phyloP scores from a whole-genome alignment of 2,113 vertebrate species.

The Lagenorhynchus albirostris region DNA sequence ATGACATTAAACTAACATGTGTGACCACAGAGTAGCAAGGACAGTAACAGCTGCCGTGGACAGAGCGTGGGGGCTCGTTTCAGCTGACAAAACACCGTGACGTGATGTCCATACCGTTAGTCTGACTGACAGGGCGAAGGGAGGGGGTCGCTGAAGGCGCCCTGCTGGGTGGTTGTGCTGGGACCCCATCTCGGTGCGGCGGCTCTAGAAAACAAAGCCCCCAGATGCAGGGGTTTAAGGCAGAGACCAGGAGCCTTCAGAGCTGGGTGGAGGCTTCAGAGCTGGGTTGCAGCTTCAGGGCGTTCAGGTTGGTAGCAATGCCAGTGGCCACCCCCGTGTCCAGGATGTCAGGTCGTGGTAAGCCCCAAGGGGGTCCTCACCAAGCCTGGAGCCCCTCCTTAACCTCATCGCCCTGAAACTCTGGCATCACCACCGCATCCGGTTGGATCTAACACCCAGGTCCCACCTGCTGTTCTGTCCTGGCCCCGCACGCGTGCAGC shows the following conservation, averaged over 20 bases:
- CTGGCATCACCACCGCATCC: fast-evolving
- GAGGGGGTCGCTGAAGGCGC: fast-evolving
- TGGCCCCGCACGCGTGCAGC: fast-evolving
- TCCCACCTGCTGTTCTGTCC: neutral
- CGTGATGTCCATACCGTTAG: fast-evolving
- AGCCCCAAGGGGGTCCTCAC: neutral
- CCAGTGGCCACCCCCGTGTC: fast-evolving
- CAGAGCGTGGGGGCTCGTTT: fast-evolving
- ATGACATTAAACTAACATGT: fast-evolving
- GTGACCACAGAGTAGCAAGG: fast-evolving
- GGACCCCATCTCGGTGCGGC: neutral
- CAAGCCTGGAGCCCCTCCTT: neutral
- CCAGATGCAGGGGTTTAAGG: neutral
- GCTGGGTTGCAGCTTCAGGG: fast-evolving
- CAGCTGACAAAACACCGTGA: fast-evolving
- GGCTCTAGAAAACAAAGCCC: neutral
- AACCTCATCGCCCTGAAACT: neutral
- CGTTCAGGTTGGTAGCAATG: neutral
- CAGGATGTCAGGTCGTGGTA: neutral
- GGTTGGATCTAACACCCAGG: neutral
- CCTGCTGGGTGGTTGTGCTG: fast-evolving
- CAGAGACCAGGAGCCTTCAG: neutral
- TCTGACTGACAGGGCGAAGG: neutral
- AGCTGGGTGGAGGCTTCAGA: no score
- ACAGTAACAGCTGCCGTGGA: fast-evolving